Evolutionary conservation across 2,797 vertebrate genomes (phyloP).

Genomic region (Siniperca obscura): DNA sequence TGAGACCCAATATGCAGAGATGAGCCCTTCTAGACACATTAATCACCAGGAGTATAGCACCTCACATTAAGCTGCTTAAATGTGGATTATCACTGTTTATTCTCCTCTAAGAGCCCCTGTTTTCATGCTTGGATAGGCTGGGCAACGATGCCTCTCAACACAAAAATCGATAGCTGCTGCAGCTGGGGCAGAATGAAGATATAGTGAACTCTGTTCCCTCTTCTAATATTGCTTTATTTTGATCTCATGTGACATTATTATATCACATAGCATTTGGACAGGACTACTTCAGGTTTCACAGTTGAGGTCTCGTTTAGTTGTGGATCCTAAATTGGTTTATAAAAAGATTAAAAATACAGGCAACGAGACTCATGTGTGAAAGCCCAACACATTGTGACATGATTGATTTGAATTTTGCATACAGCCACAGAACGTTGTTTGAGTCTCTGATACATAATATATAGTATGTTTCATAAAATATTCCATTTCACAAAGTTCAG

Average conservation of each 20-base stretch:
- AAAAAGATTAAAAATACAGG: constrained; percentile 67
- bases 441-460: background rate
- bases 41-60: constrained; percentile 79
- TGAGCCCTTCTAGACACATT: constrained; percentile 79
- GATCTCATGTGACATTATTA: constrained; percentile 47
- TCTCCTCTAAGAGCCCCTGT: constrained; percentile 70
- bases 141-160: constrained; percentile 67
- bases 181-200: constrained; percentile 58
- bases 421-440: background rate
- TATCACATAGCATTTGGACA: constrained; percentile 30
- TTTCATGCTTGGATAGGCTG: constrained; percentile 73
- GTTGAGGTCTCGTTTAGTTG: constrained; percentile 46
- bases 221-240: constrained; percentile 54
- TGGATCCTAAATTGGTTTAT: constrained; percentile 57
- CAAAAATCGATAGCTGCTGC: constrained; percentile 73
- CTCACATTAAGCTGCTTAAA: constrained; percentile 83
- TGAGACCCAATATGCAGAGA: constrained; percentile 71
- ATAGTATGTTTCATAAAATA: background rate
- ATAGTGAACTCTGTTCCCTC: constrained; percentile 43
- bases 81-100: constrained; percentile 80
- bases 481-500: background rate
- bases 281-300: constrained; percentile 21
- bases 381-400: constrained; percentile 34
- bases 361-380: constrained; percentile 41
- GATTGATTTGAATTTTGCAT: constrained; percentile 36